These are phyloP conservation scores for Rhabdomys dilectus DNA, from an alignment of 2,113 vertebrate genomes.

Conservation along the genomic window DNA sequence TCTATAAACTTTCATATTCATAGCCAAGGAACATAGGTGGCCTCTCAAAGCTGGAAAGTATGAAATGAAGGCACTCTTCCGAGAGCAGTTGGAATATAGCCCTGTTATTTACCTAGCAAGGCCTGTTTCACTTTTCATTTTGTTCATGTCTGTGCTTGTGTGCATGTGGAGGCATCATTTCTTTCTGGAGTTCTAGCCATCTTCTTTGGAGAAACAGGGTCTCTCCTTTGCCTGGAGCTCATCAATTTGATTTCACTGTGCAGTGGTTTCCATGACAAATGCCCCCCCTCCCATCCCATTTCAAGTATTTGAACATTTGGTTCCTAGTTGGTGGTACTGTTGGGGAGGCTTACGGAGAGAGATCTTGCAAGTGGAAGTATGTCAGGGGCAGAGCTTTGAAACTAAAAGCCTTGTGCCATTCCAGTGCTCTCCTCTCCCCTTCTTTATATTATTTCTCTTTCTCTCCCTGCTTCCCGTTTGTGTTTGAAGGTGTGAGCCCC, in stretches of 20 bases:
- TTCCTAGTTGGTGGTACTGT: neutral
- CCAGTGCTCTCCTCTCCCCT: neutral
- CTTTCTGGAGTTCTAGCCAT: neutral
- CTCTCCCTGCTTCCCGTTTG: neutral
- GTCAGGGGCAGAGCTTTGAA: neutral
- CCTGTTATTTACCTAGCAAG: neutral
- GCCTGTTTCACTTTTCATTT: neutral
- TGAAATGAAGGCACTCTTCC: neutral
- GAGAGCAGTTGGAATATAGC: neutral
- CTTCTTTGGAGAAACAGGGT: neutral
- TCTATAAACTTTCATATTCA: neutral
- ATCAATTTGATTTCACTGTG: neutral
- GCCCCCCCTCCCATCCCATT: neutral
- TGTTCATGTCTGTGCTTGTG: neutral
- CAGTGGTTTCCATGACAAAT: neutral
- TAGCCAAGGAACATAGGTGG: neutral
- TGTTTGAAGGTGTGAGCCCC: neutral
- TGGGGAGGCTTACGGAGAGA: neutral
- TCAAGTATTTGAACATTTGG: neutral
- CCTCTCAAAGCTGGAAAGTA: neutral
- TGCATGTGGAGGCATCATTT: neutral
- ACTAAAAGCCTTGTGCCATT: neutral
- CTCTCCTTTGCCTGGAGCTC: neutral
- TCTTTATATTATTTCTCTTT: neutral
- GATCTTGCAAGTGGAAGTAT: neutral